A percentile compares a stretch with the other conserved stretches of the same genome.
Evolutionary conservation across 2,888 invertebrate species (phyloP).

Genomic region (Fissipunctia ypsillon): DNA sequence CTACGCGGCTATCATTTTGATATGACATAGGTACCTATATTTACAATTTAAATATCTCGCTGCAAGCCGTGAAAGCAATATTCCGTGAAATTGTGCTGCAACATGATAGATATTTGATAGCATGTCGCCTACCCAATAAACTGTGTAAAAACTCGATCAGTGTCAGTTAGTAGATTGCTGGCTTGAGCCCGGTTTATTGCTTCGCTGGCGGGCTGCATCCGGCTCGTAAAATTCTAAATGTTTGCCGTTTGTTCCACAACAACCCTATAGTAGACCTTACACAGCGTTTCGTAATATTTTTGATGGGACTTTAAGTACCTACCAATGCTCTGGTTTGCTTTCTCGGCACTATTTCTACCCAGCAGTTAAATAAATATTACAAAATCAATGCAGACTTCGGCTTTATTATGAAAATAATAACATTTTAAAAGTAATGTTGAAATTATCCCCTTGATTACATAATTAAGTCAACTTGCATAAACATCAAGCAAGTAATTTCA

Average conservation of each 20-base stretch:
- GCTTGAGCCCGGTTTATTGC: slow-evolving; percentile 57
- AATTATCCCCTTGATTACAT: slow-evolving; percentile 44
- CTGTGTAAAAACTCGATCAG: slow-evolving; percentile 57
- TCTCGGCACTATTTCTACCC: slow-evolving; percentile 6
- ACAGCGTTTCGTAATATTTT: slow-evolving; percentile 38
- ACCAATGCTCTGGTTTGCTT: slow-evolving; percentile 12
- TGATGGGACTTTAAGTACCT: slow-evolving; percentile 47
- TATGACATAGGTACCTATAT: not conserved
- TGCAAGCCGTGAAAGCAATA: slow-evolving; percentile 28
- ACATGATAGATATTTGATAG: slow-evolving; percentile 51
- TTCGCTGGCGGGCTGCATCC: slow-evolving; percentile 67
- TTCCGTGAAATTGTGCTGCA: slow-evolving; percentile 37
- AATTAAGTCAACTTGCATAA: slow-evolving; percentile 47
- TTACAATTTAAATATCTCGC: slow-evolving; percentile 26
- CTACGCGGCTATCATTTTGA: slow-evolving; percentile 17
- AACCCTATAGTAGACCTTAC: slow-evolving; percentile 60
- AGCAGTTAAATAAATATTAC: slow-evolving; percentile 29
- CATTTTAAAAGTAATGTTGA: slow-evolving; percentile 32
- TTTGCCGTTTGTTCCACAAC: slow-evolving; percentile 68
- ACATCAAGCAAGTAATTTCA: slow-evolving; percentile 25
- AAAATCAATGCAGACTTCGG: slow-evolving; percentile 7
- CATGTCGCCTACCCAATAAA: slow-evolving; percentile 45
- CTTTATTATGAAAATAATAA: slow-evolving; percentile 10
- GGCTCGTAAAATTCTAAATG: slow-evolving; percentile 74
- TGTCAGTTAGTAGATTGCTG: slow-evolving; percentile 42